A percentile compares a stretch with the other conserved stretches of the same genome.
These are phyloP conservation scores for Mimas tiliae DNA, from an alignment of 2,888 invertebrate species.

Conservation along the genomic window DNA sequence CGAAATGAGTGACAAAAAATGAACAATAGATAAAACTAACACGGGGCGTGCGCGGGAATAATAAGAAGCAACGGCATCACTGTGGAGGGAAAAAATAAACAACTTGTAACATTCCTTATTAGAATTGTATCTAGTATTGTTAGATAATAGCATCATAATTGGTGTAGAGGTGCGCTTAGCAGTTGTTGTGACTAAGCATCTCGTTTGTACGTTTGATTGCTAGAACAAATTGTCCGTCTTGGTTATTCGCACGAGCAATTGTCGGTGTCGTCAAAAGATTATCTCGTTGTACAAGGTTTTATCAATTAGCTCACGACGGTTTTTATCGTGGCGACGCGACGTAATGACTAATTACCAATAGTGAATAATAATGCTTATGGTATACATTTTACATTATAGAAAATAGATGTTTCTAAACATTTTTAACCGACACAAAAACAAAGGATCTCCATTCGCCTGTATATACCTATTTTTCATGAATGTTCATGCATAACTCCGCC, in stretches of 20 bases:
- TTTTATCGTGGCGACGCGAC: neutral
- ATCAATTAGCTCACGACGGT: neutral
- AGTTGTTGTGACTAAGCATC: constrained; percentile 40
- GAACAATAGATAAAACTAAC: constrained; percentile 36
- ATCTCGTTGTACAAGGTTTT: neutral
- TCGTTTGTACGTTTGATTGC: constrained; percentile 40
- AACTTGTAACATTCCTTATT: constrained; percentile 51
- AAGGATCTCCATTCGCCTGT: too few species aligned
- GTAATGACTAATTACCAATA: too few species aligned
- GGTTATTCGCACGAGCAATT: constrained; percentile 30
- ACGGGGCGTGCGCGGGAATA: constrained; percentile 30
- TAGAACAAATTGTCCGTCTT: constrained; percentile 41
- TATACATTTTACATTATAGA: too few species aligned
- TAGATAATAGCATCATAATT: constrained; percentile 65
- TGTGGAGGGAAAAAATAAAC: constrained; percentile 20
- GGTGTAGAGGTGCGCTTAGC: constrained; percentile 47
- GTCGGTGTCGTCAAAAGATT: neutral
- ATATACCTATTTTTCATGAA: too few species aligned
- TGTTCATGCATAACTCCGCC: too few species aligned
- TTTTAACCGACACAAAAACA: too few species aligned
- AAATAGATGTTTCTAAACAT: too few species aligned
- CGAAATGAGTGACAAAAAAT: constrained; percentile 17
- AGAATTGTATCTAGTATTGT: constrained; percentile 55
- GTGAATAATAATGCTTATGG: too few species aligned
- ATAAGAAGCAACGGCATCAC: constrained; percentile 32